Conservation (phyloP, 92 coral and sea anemone species). For the Galaxea fascicularis region DNA sequence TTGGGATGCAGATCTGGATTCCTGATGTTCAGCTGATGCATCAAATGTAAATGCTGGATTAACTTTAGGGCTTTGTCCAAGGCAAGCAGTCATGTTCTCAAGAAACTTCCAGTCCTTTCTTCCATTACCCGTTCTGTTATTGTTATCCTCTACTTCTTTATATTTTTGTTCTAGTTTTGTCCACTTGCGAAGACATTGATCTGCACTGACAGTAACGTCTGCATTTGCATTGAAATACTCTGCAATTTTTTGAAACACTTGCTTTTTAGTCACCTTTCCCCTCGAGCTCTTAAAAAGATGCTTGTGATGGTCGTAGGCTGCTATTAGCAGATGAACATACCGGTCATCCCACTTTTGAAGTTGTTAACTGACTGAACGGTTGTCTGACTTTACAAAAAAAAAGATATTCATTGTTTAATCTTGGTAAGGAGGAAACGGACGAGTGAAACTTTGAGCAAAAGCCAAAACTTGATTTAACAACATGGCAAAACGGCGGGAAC, state of each 20-base stretch:
- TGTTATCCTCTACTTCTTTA: conserved; percentile 31
- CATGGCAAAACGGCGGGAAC: no score
- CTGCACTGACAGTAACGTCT: conserved; percentile 13
- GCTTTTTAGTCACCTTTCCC: conserved; percentile 5
- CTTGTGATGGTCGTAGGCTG: conserved; percentile 17
- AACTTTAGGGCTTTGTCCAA: conserved; percentile 27
- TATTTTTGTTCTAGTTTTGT: conserved; percentile 8
- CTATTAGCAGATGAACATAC: conserved; percentile 17
- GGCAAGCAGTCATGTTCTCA: background rate
- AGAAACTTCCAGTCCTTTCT: conserved; percentile 24
- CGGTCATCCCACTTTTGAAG: conserved; percentile 26
- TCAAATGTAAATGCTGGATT: conserved; percentile 27
- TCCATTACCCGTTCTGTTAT: background rate
- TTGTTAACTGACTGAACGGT: background rate
- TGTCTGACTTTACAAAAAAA: background rate
- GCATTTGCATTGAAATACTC: conserved; percentile 17
- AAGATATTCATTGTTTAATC: no score
- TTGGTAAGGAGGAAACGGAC: no score
- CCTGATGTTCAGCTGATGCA: conserved; percentile 6
- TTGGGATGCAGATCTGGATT: background rate
- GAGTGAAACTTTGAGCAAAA: no score
- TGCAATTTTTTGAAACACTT: conserved; percentile 17
- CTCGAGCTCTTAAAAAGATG: background rate
- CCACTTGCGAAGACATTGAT: conserved; percentile 22
- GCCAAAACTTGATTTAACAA: no score